Evolutionary conservation across 2,113 vertebrate species (phyloP).

Genomic region (Cygnus buccinator): DNA sequence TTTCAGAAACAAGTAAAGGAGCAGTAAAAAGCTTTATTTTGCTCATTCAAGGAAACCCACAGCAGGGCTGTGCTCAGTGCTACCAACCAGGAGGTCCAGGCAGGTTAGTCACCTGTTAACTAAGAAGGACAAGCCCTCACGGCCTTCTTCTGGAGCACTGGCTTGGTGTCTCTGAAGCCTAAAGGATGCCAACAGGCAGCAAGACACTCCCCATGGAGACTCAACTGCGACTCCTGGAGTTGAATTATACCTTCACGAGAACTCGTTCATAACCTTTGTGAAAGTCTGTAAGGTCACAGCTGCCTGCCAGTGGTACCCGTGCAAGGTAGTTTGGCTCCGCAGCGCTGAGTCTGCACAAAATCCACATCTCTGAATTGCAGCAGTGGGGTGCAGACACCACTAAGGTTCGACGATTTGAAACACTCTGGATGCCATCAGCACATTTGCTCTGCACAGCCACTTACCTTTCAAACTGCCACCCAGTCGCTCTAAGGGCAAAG

Average conservation of each 20-base stretch:
- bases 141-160: not conserved
- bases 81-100: not conserved
- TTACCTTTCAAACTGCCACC: not conserved
- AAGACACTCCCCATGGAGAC: not conserved
- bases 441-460: not conserved
- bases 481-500: not conserved
- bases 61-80: not conserved
- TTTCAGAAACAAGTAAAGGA: not conserved
- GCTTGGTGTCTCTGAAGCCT: not conserved
- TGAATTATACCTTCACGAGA: not conserved
- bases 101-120: not conserved
- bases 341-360: not conserved
- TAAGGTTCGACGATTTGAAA: not conserved
- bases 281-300: not conserved
- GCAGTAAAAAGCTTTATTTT: not conserved
- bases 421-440: not conserved
- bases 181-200: not conserved
- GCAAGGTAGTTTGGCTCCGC: not conserved
- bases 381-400: rapidly evolving
- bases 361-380: not conserved
- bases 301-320: not conserved
- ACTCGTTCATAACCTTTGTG: not conserved
- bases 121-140: not conserved
- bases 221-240: not conserved
- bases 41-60: not conserved